A percentile compares a stretch with the other conserved stretches of the same genome.
Conservation (phyloP, 2,888 invertebrate species). For the Limnephilus auricula region DNA sequence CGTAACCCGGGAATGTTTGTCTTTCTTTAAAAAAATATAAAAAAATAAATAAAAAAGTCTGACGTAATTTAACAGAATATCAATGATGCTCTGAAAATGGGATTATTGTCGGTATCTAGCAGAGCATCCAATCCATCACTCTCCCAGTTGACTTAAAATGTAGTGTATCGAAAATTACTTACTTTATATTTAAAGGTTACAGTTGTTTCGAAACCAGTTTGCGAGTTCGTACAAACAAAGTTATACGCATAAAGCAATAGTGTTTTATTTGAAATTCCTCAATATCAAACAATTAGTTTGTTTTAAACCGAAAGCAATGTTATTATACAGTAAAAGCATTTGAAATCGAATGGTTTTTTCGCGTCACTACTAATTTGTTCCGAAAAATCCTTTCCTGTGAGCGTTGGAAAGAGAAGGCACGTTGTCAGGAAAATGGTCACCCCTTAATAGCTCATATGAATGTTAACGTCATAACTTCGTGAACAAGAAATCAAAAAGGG, state of each 20-base stretch:
- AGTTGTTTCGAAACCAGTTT: background rate
- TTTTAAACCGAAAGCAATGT: background rate
- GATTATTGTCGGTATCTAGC: no score
- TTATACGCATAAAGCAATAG: background rate
- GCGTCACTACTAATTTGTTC: background rate
- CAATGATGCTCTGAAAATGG: no score
- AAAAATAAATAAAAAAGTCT: no score
- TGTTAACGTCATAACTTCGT: constrained; percentile 59
- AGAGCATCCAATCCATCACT: no score
- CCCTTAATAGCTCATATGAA: constrained; percentile 52
- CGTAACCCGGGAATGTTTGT: no score
- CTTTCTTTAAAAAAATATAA: no score
- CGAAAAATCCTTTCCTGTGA: background rate
- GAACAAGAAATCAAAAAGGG: constrained; percentile 65
- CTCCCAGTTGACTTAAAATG: no score
- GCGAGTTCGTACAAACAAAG: background rate
- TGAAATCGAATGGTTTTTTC: background rate
- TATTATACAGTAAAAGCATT: background rate
- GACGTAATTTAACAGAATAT: no score
- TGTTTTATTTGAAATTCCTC: no score
- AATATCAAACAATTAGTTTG: no score
- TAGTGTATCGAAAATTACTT: background rate
- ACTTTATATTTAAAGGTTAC: background rate
- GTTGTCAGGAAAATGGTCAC: constrained; percentile 39
- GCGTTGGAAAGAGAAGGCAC: constrained; percentile 25